Base-by-base conservation (phyloP, 2,888 invertebrate species). In the Sesia bembeciformis region DNA sequence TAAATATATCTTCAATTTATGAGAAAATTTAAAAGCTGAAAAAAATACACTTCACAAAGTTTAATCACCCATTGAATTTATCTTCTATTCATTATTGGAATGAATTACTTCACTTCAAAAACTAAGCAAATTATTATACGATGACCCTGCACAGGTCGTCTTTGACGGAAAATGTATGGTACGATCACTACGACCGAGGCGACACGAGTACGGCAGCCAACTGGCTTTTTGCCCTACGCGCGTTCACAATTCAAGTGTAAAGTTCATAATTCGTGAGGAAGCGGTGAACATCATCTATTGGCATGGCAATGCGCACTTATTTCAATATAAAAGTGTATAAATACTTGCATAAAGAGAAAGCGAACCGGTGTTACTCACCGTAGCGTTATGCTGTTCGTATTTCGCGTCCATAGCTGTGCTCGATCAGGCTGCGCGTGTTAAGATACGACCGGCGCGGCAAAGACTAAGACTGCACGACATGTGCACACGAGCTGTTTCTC, bases 171-270 rank as follows among this genome's bases (percentile, higher is more conserved):
- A 74, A 66, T 71, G 72, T 73, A 68, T 62, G 65, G 58, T 61
- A 62, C 56, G 53, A 52, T 62, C 62, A 63, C 63, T 65, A 62
- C 76, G 74, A 73, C 78, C 58, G 65, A 58, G 58, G 70, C 75
- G 72, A 65, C 64, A 74, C 78, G 73, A 74, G 77, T 67, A 62
- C 72, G 72, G 72, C 68, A 74, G 87, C 88, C 88, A 87, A 87
- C 88, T 88, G 88, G 88, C 88, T 83, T 63, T 62, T 77, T 87
- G 88, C 88, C 87, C 82, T 81, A 72, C 70, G 74, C 74, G 72
- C 73, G 39, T 39, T 50, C 39, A 67, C 71, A 74, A 77, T 67
- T 70, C 63, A 70, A 70, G 85, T 82, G 65, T 86, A 86, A 85
- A 87, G 87, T 86, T 86, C 86, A 86, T 53, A 65, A 67, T 68